These are phyloP conservation scores for Prosopocoilus inquinatus DNA, from an alignment of 2,888 invertebrate genomes.

Conservation along the genomic window DNA sequence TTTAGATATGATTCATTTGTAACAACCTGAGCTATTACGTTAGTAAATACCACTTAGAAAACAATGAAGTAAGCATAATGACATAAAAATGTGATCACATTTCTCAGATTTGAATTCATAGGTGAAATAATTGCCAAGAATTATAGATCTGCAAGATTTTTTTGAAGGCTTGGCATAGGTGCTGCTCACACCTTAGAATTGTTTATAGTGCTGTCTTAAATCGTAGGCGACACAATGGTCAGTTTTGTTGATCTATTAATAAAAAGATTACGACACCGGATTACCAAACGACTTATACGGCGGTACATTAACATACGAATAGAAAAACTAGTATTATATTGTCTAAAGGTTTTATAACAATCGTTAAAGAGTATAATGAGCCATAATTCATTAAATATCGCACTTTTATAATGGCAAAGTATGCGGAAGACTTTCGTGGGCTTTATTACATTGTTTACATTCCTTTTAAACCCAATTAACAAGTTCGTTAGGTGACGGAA, in stretches of 20 bases:
- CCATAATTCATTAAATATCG: no score
- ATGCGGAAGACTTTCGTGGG: no score
- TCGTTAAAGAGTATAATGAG: no score
- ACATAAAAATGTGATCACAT: constrained; percentile 9
- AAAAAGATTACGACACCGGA: neutral
- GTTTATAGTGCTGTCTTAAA: constrained; percentile 38
- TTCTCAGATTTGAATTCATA: constrained; percentile 4
- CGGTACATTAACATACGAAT: constrained; percentile 12
- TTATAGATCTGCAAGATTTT: constrained; percentile 27
- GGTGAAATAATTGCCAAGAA: constrained; percentile 30
- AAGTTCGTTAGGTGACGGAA: no score
- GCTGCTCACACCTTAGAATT: constrained; percentile 43
- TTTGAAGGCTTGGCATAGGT: constrained; percentile 38
- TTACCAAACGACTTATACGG: neutral
- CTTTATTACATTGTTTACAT: no score
- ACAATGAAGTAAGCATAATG: neutral
- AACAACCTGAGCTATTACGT: no score
- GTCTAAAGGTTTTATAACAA: neutral
- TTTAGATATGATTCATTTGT: no score
- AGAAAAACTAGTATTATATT: neutral
- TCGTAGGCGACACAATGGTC: constrained; percentile 47
- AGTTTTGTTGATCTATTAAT: constrained; percentile 35
- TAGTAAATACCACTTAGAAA: no score
- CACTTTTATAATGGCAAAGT: no score
- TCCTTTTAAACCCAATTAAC: no score